Conservation (phyloP, 1,140 invertebrate species). For the Lasaia peninsularis region DNA sequence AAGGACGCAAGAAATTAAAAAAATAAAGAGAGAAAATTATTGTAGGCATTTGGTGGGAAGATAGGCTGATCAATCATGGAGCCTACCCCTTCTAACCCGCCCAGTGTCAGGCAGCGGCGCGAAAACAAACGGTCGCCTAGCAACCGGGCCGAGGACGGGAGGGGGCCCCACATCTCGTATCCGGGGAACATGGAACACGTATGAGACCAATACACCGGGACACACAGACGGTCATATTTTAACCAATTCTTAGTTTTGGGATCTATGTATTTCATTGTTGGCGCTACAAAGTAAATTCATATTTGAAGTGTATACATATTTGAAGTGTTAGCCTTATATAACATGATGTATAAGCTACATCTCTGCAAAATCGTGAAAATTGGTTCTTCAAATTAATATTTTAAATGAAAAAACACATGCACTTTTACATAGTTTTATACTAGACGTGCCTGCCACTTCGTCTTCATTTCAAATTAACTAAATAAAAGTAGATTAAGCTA, state of each 20-base stretch:
- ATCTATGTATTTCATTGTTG: too few relatives aligned
- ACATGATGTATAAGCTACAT: too few relatives aligned
- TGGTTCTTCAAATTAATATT: too few relatives aligned
- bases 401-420: too few relatives aligned
- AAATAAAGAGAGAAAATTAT: conserved; percentile 31
- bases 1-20: not conserved
- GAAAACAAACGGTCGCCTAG: conserved; percentile 72
- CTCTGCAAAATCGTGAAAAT: too few relatives aligned
- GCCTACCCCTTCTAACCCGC: conserved; percentile 72
- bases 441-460: too few relatives aligned
- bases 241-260: not conserved
- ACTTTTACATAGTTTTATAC: too few relatives aligned
- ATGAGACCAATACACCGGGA: conserved; percentile 7
- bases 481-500: too few relatives aligned
- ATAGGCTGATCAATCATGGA: conserved; percentile 76
- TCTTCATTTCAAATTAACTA: too few relatives aligned
- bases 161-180: conserved; percentile 54
- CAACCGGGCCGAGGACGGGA: conserved; percentile 50
- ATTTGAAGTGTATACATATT: too few relatives aligned
- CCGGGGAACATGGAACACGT: conserved; percentile 6
- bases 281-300: too few relatives aligned
- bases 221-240: not conserved
- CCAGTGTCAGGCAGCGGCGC: conserved; percentile 51
- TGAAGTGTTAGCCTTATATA: too few relatives aligned
- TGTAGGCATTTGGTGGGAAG: conserved; percentile 64